Conservation (phyloP, 1,140 invertebrate species). For the Rhopalosiphum maidis region DNA sequence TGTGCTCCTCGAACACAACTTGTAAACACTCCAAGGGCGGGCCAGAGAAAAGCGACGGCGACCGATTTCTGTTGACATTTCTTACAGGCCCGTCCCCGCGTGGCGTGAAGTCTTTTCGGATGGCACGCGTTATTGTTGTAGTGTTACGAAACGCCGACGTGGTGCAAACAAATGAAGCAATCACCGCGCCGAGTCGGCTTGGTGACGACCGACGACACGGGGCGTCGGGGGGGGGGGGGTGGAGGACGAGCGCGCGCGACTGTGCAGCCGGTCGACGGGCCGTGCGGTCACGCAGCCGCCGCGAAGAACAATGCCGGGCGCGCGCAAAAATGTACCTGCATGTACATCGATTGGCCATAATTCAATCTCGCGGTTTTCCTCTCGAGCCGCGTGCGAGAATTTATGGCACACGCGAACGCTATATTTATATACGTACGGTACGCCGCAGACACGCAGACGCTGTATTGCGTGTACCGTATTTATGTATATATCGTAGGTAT, state of each 20-base stretch:
- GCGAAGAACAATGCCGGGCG: slow-evolving; percentile 35
- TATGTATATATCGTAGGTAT: background rate
- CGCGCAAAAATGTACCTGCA: background rate
- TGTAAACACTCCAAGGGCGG: too few relatives aligned
- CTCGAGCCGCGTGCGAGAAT: background rate
- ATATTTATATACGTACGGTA: background rate
- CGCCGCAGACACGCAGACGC: background rate
- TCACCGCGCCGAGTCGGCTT: background rate
- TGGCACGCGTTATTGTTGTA: background rate
- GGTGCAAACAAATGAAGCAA: slow-evolving; percentile 51
- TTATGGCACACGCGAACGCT: background rate
- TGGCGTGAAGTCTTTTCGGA: background rate
- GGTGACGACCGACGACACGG: background rate
- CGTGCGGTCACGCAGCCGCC: background rate
- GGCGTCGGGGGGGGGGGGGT: too few relatives aligned
- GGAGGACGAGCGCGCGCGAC: background rate
- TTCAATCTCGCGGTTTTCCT: slow-evolving; percentile 30
- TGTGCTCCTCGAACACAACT: too few relatives aligned
- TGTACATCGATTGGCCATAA: slow-evolving; percentile 31
- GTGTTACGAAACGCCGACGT: background rate
- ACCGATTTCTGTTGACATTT: background rate
- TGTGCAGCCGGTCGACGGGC: background rate
- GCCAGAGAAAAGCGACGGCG: background rate
- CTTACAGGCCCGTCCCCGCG: background rate
- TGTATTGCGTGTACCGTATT: background rate